Conservation (phyloP, 2,113 vertebrate species). For the Myodes glareolus region DNA sequence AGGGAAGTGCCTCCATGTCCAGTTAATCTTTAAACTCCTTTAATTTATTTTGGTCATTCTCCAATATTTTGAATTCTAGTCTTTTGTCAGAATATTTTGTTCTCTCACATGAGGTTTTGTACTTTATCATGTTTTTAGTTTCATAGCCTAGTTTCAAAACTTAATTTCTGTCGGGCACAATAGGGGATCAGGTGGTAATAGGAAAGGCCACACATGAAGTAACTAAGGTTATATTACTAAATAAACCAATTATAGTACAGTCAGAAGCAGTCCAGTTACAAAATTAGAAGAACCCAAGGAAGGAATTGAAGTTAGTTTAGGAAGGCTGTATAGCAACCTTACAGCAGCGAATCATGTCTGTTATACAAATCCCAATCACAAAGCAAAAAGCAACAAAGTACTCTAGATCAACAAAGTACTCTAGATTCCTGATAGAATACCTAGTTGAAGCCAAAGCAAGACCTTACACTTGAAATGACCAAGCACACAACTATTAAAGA, state of each 20-base stretch:
- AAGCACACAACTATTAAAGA: slow-evolving; percentile 34
- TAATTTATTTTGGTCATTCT: slow-evolving; percentile 56
- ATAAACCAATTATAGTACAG: not conserved
- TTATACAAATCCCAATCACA: not conserved
- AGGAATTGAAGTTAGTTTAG: not conserved
- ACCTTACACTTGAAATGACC: not conserved
- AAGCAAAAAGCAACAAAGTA: not conserved
- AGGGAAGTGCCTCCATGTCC: not conserved
- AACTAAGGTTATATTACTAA: not conserved
- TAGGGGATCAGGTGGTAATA: not conserved
- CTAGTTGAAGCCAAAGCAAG: slow-evolving; percentile 24
- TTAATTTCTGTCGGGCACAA: not conserved
- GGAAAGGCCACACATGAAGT: not conserved
- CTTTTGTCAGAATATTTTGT: not conserved
- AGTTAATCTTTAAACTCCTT: slow-evolving; percentile 40
- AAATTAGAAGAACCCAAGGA: slow-evolving; percentile 2
- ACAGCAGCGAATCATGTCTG: not conserved
- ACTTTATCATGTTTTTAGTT: not conserved
- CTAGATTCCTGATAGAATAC: slow-evolving; percentile 1
- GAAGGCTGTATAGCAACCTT: slow-evolving; percentile 6
- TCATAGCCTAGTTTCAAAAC: not conserved
- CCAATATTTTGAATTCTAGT: not conserved
- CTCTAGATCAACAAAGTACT: not conserved
- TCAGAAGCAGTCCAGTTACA: not conserved
- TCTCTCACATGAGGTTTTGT: not conserved